Conservation (phyloP, 2,797 vertebrate species). For the Fratercula arctica region DNA sequence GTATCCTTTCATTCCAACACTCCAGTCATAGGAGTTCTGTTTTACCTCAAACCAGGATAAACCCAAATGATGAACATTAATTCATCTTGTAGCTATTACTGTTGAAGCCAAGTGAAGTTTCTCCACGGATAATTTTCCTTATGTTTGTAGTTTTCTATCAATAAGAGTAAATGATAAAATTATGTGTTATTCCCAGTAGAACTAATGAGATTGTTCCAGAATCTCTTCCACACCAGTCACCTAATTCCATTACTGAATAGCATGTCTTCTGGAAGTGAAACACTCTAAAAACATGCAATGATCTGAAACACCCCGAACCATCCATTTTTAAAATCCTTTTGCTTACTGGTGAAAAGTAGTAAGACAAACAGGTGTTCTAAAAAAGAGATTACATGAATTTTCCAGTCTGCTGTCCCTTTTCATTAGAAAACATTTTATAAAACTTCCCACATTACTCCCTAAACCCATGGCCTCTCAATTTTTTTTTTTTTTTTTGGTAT, state of each 20-base stretch:
- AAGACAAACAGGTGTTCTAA: background rate
- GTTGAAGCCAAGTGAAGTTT: background rate
- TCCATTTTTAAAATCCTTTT: background rate
- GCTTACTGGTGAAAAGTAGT: background rate
- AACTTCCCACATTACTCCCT: background rate
- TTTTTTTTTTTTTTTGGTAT: background rate
- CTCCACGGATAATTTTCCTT: background rate
- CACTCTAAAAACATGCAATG: background rate
- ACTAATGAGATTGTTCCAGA: background rate
- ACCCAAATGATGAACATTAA: background rate
- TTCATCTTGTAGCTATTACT: background rate
- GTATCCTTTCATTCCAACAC: background rate
- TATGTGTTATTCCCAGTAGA: background rate
- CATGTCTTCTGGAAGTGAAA: background rate
- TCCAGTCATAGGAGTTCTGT: background rate
- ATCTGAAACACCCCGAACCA: background rate
- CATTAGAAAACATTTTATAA: background rate
- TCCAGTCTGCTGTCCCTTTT: background rate
- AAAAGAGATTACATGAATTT: background rate
- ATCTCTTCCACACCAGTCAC: background rate
- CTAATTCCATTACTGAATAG: background rate
- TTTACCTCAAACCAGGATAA: background rate
- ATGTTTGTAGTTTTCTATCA: background rate
- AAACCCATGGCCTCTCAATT: background rate
- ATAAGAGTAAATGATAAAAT: background rate